Conservation (phyloP, 2,888 invertebrate species). For the Tinea pellionella region DNA sequence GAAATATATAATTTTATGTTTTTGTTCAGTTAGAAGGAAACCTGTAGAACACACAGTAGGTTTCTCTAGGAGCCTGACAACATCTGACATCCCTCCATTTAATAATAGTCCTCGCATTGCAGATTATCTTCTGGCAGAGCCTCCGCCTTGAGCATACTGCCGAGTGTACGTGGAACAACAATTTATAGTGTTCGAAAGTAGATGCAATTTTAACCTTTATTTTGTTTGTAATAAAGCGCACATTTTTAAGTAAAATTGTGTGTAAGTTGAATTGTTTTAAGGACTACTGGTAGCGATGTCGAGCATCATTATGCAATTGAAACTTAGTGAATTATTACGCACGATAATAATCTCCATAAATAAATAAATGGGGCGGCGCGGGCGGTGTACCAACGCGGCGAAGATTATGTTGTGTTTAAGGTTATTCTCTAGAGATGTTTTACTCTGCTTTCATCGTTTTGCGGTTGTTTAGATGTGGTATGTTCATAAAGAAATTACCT, state of each 20-base stretch:
- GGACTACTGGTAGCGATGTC: constrained; percentile 49
- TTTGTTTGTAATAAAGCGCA: neutral
- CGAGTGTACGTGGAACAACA: neutral
- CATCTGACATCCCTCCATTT: constrained; percentile 51
- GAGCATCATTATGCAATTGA: constrained; percentile 68
- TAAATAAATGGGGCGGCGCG: constrained; percentile 50
- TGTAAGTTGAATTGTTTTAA: neutral
- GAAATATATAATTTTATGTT: constrained; percentile 3
- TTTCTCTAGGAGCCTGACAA: constrained; percentile 4
- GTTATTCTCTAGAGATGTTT: constrained; percentile 1
- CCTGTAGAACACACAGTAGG: constrained; percentile 8
- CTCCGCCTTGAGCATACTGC: constrained; percentile 46
- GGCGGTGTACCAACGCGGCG: constrained; percentile 23
- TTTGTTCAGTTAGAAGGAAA: neutral
- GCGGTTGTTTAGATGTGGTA: neutral
- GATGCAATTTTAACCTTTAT: neutral
- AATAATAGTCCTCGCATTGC: constrained; percentile 52
- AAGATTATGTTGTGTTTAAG: constrained; percentile 32
- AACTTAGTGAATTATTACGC: constrained; percentile 68
- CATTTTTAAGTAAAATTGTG: neutral
- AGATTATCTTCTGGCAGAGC: constrained; percentile 50
- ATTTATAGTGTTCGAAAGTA: neutral
- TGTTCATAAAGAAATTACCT: neutral
- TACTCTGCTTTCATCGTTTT: constrained; percentile 2
- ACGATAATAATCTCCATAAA: constrained; percentile 65